phyloP scores from a whole-genome alignment of 2,888 invertebrate genomes.

The Apodemia zela region DNA sequence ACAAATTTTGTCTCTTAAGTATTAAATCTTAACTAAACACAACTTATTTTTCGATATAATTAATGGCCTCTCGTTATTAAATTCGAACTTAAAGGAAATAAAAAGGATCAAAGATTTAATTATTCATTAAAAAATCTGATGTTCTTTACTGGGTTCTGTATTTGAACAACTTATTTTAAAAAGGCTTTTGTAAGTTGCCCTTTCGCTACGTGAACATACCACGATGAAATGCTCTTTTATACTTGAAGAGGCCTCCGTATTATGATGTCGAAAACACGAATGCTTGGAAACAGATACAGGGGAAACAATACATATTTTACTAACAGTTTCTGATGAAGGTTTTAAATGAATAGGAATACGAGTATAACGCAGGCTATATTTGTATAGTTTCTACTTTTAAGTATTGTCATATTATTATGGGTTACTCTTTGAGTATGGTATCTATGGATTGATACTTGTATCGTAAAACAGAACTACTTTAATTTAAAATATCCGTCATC shows the following conservation, averaged over 20 bases:
- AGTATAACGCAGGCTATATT: background rate
- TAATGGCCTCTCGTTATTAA: too few relatives aligned
- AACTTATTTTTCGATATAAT: too few relatives aligned
- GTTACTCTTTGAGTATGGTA: background rate
- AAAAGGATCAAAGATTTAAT: too few relatives aligned
- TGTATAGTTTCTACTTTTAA: slow-evolving; percentile 18
- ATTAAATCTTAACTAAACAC: too few relatives aligned
- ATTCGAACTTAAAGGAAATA: too few relatives aligned
- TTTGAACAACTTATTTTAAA: slow-evolving; percentile 50
- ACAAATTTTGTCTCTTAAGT: too few relatives aligned
- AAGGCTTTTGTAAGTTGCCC: slow-evolving; percentile 68
- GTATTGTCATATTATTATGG: background rate
- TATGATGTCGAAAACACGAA: slow-evolving; percentile 57
- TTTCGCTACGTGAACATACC: slow-evolving; percentile 48
- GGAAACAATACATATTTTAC: slow-evolving; percentile 65
- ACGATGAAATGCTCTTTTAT: slow-evolving; percentile 71
- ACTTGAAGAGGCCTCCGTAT: slow-evolving; percentile 50
- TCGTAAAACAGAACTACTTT: too few relatives aligned
- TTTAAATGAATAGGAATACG: slow-evolving; percentile 29
- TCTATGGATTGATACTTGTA: too few relatives aligned
- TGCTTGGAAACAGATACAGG: slow-evolving; percentile 57
- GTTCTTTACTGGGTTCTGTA: background rate
- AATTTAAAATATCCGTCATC: too few relatives aligned
- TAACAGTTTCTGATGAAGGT: slow-evolving; percentile 59
- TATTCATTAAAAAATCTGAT: background rate